Conservation (phyloP, 1,140 invertebrate species). For the Elymnias hypermnestra region DNA sequence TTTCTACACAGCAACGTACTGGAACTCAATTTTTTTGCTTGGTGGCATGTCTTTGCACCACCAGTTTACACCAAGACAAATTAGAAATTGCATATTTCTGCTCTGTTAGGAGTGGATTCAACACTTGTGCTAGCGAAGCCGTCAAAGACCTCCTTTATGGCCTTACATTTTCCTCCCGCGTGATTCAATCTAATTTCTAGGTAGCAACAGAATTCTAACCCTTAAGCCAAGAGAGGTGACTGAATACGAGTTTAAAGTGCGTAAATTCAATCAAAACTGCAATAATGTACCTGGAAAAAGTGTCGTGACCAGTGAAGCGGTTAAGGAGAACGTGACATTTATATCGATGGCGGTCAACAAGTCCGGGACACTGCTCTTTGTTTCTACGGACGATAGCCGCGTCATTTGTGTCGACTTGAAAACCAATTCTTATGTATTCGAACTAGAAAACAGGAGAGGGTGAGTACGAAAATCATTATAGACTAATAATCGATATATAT, state of each 20-base stretch:
- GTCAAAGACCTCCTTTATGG: too few relatives aligned
- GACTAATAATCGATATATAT: too few relatives aligned
- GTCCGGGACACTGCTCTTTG: slow-evolving; percentile 49
- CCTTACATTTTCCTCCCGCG: too few relatives aligned
- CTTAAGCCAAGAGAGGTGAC: slow-evolving; percentile 44
- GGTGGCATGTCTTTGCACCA: too few relatives aligned
- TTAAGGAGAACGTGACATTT: slow-evolving; percentile 44
- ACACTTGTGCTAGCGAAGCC: too few relatives aligned
- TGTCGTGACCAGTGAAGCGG: slow-evolving; percentile 33
- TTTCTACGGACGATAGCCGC: slow-evolving; percentile 54
- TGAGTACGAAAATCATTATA: too few relatives aligned
- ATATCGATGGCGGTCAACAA: slow-evolving; percentile 54
- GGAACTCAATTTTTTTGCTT: too few relatives aligned
- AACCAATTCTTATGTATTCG: slow-evolving; percentile 41
- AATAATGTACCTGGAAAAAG: slow-evolving; percentile 30
- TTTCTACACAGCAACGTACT: too few relatives aligned
- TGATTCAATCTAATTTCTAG: slow-evolving; percentile 34
- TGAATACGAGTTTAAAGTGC: slow-evolving; percentile 39
- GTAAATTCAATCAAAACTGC: slow-evolving; percentile 24
- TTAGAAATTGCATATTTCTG: too few relatives aligned
- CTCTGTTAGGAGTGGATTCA: too few relatives aligned
- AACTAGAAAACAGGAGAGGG: slow-evolving; percentile 60
- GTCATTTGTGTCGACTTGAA: slow-evolving; percentile 57
- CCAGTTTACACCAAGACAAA: too few relatives aligned
- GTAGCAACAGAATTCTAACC: slow-evolving; percentile 52